Conservation (phyloP, 1,140 invertebrate genomes). For the Meloidogyne hapla region DNA sequence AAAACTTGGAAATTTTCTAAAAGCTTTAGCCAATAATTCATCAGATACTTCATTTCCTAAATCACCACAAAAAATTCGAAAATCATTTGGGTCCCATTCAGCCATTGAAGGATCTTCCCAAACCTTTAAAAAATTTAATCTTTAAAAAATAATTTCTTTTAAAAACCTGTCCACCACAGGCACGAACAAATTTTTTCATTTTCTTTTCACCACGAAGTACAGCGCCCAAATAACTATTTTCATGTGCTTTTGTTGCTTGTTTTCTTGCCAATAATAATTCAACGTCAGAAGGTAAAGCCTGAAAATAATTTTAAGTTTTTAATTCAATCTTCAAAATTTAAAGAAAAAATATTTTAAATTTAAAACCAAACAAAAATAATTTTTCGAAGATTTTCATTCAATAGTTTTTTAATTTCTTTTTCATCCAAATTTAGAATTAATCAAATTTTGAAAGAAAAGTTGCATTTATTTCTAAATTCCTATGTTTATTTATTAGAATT, state of each 20-base stretch:
- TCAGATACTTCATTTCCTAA: conserved; percentile 82
- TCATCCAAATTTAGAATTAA: too few relatives aligned
- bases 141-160: conserved; percentile 30
- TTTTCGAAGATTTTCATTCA: too few relatives aligned
- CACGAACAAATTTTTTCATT: conserved; percentile 62
- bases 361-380: too few relatives aligned
- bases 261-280: conserved; percentile 49
- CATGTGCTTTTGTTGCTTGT: conserved; percentile 48
- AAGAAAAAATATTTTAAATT: background rate
- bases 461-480: too few relatives aligned
- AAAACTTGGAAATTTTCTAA: conserved; percentile 91
- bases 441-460: too few relatives aligned
- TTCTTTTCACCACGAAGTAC: conserved; percentile 61
- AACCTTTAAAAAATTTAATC: conserved; percentile 28
- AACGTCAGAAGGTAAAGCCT: conserved; percentile 57
- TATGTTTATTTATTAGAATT: too few relatives aligned
- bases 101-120: conserved; percentile 63
- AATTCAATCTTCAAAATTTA: too few relatives aligned
- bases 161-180: conserved; percentile 55
- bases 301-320: too few relatives aligned
- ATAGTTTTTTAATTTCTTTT: too few relatives aligned
- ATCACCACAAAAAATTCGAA: conserved; percentile 96
- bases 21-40: conserved; percentile 65
- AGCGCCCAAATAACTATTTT: conserved; percentile 57
- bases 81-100: conserved; percentile 72